These are phyloP conservation scores for Clinocottus analis DNA, from an alignment of 2,113 vertebrate species.

Conservation along the genomic window DNA sequence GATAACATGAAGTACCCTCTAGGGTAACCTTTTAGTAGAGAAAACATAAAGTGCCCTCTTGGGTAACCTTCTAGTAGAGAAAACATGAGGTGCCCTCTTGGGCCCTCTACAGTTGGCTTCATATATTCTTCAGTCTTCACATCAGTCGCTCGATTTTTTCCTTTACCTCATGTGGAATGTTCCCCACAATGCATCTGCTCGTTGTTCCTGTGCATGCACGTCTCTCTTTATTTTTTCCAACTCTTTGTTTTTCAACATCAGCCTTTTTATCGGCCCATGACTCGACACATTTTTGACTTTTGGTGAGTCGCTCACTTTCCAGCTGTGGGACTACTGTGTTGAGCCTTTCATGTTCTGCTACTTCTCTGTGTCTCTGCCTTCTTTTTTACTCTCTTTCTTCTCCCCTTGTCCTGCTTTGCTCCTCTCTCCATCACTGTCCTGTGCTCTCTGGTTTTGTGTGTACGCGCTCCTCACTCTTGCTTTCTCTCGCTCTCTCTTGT, in stretches of 20 bases:
- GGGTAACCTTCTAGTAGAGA: too few species aligned
- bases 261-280: slow-evolving; percentile 15
- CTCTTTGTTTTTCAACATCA: background rate
- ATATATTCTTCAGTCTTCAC: background rate
- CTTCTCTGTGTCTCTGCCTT: slow-evolving; percentile 52
- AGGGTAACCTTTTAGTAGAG: too few species aligned
- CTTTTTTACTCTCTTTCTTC: slow-evolving; percentile 34
- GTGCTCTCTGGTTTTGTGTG: background rate
- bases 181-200: background rate
- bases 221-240: slow-evolving; percentile 3
- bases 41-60: too few species aligned
- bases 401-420: slow-evolving; percentile 8
- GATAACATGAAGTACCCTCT: too few species aligned
- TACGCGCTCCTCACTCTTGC: slow-evolving; percentile 13
- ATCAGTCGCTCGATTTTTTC: slow-evolving; percentile 8
- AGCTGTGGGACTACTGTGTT: slow-evolving; percentile 26
- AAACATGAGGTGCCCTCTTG: too few species aligned
- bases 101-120: too few species aligned
- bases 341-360: slow-evolving; percentile 43
- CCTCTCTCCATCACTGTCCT: background rate
- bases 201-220: slow-evolving; percentile 10
- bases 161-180: background rate
- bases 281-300: too few species aligned
- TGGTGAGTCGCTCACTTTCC: slow-evolving; percentile 17
- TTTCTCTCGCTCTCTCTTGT: slow-evolving; percentile 7